phyloP scores from a whole-genome alignment of 1,140 invertebrate genomes.

The Cyclargus thomasi region DNA sequence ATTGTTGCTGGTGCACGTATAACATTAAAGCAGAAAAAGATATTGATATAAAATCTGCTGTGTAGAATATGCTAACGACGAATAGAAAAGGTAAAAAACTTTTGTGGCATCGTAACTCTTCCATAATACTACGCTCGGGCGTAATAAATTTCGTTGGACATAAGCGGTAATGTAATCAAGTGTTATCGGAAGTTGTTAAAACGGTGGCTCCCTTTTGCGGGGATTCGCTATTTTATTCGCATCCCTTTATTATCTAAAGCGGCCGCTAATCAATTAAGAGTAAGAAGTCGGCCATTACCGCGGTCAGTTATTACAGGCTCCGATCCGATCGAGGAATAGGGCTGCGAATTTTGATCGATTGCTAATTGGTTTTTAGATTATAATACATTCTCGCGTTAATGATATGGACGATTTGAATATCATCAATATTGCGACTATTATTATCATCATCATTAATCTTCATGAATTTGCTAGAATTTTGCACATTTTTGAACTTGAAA shows the following conservation, averaged over 20 bases:
- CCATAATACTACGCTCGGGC: not conserved
- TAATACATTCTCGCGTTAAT: slow-evolving; percentile 19
- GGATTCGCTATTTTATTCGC: slow-evolving; percentile 67
- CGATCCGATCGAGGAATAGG: slow-evolving; percentile 71
- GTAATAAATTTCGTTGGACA: slow-evolving; percentile 1
- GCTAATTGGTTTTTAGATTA: slow-evolving; percentile 59
- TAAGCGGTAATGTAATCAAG: slow-evolving; percentile 14
- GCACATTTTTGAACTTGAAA: not conserved
- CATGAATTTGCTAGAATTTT: not conserved
- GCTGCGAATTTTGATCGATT: slow-evolving; percentile 67
- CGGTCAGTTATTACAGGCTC: slow-evolving; percentile 68
- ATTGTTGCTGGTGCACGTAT: slow-evolving; percentile 27
- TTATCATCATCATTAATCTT: not conserved
- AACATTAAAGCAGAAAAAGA: not conserved
- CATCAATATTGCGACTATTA: not conserved
- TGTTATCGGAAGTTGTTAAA: slow-evolving; percentile 18
- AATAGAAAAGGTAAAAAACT: not conserved
- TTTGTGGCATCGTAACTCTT: not conserved
- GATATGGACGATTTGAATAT: not conserved
- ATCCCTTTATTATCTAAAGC: slow-evolving; percentile 71
- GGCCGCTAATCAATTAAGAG: slow-evolving; percentile 75
- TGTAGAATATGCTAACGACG: too few species aligned
- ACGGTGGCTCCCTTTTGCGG: slow-evolving; percentile 42
- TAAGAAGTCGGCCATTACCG: slow-evolving; percentile 73
- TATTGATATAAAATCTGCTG: not conserved